Base-by-base conservation (phyloP, 2,888 invertebrate species). In the Cephus pulcher region DNA sequence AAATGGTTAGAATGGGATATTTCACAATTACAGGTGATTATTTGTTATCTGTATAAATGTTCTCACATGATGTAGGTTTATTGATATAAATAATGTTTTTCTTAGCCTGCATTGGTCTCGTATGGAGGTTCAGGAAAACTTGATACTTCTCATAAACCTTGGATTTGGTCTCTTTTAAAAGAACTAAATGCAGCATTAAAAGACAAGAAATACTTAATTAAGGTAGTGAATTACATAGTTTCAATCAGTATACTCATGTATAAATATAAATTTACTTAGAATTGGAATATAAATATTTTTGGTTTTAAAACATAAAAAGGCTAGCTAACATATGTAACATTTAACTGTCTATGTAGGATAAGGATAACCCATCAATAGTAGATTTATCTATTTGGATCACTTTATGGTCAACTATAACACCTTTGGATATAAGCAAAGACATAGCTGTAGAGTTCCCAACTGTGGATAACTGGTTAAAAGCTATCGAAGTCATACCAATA, bases 321-420 rank as follows among this genome's bases (percentile, higher is more conserved):
- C 23, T 56, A 23, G 23, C 2, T 9, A 56, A 23, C 9, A 15
- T 75, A 56, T 80, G 56, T 80, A 78, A 76, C 30, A 77, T 76
- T 75, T 76, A 69, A 56, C 9, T 76, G 80, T 70, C 71, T 81
- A 92, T 93, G 76, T 90, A 95, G 95, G 93, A 93, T 79, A 93
- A 93, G 82, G 79, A 78, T 81, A 80, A 84, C 77, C 75, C 96
- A 35, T 94, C 95, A 33, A 92, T 95, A 4, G 95, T 95, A 0
- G 97, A 97, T 91, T 92, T 96, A 77, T 93, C 94, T 4, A 92
- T 97, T 80, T 97, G 96, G 96, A 94, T 94, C 71, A 94, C 95
- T 0, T 85, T 97, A 6, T 96, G 95, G 87, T 96, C 95, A 0
- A 85, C 96, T 1, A 90, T 93, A 80, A 92, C 92, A 83, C 94